A percentile compares a stretch with the other conserved stretches of the same genome.
phyloP scores from a whole-genome alignment of 2,888 invertebrate genomes.

The Tetragonula carbonaria region DNA sequence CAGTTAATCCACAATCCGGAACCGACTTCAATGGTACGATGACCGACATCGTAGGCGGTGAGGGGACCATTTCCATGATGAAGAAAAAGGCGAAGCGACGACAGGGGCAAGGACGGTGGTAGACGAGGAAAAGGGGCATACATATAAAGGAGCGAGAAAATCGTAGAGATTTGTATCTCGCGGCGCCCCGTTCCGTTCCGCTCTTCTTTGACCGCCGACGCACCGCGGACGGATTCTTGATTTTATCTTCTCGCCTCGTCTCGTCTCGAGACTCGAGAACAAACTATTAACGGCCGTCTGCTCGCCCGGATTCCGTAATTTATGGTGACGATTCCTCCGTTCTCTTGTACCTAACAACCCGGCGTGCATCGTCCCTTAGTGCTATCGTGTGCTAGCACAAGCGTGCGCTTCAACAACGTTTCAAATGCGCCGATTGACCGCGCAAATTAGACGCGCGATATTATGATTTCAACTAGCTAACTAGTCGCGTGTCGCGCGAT shows the following conservation, averaged over 20 bases:
- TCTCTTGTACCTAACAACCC: conserved; percentile 39
- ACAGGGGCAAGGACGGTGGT: conserved; percentile 22
- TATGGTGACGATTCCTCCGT: conserved; percentile 61
- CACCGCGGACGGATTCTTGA: conserved; percentile 60
- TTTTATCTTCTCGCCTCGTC: conserved; percentile 64
- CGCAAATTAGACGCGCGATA: conserved; percentile 20
- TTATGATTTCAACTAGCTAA: background rate
- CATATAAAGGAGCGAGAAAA: conserved; percentile 49
- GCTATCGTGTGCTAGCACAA: conserved; percentile 43
- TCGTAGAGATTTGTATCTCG: conserved; percentile 62
- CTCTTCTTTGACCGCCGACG: conserved; percentile 60
- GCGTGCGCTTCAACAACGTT: background rate
- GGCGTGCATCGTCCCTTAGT: conserved; percentile 34
- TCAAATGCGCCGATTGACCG: conserved; percentile 42
- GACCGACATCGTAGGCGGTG: conserved; percentile 49
- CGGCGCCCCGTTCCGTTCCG: conserved; percentile 43
- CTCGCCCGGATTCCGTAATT: conserved; percentile 67
- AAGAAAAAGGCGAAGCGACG: conserved; percentile 45
- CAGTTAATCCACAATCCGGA: conserved; percentile 76
- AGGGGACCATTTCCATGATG: conserved; percentile 16
- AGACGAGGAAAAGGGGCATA: conserved; percentile 33
- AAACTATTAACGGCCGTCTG: conserved; percentile 68
- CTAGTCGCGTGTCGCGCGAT: conserved; percentile 16
- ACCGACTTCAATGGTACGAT: conserved; percentile 71
- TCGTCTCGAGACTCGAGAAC: conserved; percentile 60